phyloP scores from a whole-genome alignment of 2,888 invertebrate species.

The Tiliacea citrago region DNA sequence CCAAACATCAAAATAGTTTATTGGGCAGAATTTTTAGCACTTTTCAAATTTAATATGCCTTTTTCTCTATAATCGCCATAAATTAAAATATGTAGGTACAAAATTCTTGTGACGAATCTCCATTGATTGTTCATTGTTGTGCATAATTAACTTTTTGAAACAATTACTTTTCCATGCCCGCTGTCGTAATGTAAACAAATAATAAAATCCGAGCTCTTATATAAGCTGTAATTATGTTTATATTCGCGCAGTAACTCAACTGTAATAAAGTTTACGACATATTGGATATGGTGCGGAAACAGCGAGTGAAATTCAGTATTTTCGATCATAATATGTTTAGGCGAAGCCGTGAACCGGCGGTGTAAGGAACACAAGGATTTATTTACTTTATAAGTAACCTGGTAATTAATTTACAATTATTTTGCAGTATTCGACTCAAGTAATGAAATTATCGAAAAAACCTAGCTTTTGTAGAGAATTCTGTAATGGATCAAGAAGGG shows the following conservation, averaged over 20 bases:
- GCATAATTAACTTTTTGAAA: slow-evolving; percentile 1
- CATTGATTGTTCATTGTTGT: not conserved
- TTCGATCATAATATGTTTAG: not conserved
- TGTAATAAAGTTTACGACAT: slow-evolving; percentile 73
- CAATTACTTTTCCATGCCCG: not conserved
- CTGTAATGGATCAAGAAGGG: not conserved
- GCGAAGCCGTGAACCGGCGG: not conserved
- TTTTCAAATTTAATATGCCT: not conserved
- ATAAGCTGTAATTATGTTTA: slow-evolving; percentile 56
- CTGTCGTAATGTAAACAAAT: slow-evolving; percentile 42
- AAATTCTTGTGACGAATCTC: not conserved
- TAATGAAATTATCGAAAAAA: not conserved
- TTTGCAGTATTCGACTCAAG: not conserved
- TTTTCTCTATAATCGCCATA: not conserved
- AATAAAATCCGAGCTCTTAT: slow-evolving; percentile 41
- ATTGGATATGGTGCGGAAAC: slow-evolving; percentile 61
- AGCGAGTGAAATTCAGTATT: not conserved
- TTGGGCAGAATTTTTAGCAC: not conserved
- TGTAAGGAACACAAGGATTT: not conserved
- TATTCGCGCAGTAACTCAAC: slow-evolving; percentile 55
- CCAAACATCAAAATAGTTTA: not conserved
- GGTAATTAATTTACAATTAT: not conserved
- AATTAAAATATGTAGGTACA: not conserved
- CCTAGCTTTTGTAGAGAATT: not conserved
- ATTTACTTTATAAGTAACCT: not conserved